Conservation (phyloP, 2,888 invertebrate species). For the Boloria selene region DNA sequence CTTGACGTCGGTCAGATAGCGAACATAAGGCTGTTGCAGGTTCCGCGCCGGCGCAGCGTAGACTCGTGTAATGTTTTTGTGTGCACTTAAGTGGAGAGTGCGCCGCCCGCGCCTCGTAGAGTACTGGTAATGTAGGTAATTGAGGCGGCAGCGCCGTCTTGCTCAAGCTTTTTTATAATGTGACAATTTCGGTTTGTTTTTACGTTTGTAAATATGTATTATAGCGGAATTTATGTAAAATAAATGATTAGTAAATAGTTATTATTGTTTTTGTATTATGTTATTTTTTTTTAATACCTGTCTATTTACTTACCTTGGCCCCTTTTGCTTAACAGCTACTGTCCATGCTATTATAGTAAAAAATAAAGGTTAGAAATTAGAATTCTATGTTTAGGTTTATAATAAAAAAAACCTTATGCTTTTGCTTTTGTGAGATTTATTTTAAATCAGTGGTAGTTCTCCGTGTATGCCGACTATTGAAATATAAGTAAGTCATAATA, state of each 20-base stretch:
- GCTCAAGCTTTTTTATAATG: conserved; percentile 77
- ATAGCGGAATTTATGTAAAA: conserved; percentile 81
- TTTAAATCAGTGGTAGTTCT: too few relatives aligned
- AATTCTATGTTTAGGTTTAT: too few relatives aligned
- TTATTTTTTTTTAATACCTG: conserved; percentile 26
- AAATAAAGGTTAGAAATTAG: too few relatives aligned
- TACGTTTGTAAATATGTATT: conserved; percentile 82
- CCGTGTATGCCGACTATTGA: too few relatives aligned
- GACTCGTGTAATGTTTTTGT: conserved; percentile 37
- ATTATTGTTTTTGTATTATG: conserved; percentile 51
- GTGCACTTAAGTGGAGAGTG: conserved; percentile 42
- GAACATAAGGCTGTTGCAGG: conserved; percentile 22
- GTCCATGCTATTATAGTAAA: too few relatives aligned
- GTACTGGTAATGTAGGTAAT: conserved; percentile 42
- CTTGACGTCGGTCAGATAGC: background rate
- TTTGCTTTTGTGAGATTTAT: too few relatives aligned
- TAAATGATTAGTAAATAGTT: conserved; percentile 70
- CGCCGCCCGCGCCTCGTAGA: conserved; percentile 47
- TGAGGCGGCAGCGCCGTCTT: conserved; percentile 47
- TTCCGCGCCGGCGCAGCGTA: conserved; percentile 20
- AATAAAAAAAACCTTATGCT: too few relatives aligned
- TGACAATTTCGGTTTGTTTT: conserved; percentile 76
- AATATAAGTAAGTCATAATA: too few relatives aligned
- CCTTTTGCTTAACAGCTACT: background rate
- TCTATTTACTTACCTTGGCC: conserved; percentile 16